These are phyloP conservation scores for Ichneumon xanthorius DNA, from an alignment of 2,888 invertebrate species.

Conservation along the genomic window DNA sequence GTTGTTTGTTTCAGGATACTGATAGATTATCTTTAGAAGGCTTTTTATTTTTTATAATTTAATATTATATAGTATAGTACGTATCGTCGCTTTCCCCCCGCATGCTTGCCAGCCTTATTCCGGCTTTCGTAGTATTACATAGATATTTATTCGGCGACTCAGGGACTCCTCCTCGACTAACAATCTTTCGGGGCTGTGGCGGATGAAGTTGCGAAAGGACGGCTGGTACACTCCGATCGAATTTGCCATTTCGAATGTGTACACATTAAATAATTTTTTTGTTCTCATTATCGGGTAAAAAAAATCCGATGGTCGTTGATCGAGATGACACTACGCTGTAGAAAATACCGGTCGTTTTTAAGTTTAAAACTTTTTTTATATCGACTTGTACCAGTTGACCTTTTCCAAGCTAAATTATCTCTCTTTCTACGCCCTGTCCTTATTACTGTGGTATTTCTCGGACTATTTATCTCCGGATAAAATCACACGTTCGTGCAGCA, in stretches of 20 bases:
- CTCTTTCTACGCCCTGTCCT: neutral
- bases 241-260: neutral
- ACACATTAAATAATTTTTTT: neutral
- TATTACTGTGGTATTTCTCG: conserved; percentile 16
- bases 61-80: conserved; percentile 17
- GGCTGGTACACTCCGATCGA: neutral
- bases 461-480: neutral
- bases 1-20: conserved; percentile 71
- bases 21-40: conserved; percentile 49
- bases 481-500: conserved; percentile 47
- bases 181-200: neutral
- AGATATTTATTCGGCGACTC: conserved; percentile 8
- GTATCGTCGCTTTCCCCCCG: conserved; percentile 46
- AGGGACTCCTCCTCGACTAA: conserved; percentile 13
- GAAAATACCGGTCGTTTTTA: neutral
- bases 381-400: neutral
- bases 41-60: conserved; percentile 50
- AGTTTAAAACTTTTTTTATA: neutral
- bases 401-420: conserved; percentile 6
- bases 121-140: conserved; percentile 52
- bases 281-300: neutral
- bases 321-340: neutral
- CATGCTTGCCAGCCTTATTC: conserved; percentile 68
- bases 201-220: neutral
- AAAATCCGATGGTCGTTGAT: neutral